Evolutionary conservation across 1,140 invertebrate genomes (phyloP), one percentile per base, ranked within the genome.

Genomic region (Sycophila sp.): DNA sequence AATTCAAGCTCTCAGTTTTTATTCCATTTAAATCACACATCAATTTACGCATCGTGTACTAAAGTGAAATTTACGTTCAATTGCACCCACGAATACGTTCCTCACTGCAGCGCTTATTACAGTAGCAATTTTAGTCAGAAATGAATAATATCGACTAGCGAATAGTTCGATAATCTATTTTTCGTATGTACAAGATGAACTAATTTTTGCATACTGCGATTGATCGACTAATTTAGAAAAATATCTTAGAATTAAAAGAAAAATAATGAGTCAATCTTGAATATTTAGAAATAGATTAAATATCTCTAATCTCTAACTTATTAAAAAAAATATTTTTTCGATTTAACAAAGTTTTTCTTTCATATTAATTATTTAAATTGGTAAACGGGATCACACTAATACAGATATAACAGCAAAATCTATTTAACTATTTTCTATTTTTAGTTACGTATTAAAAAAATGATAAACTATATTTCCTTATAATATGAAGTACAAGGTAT

Each of bases 91-190:
- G n/a, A n/a, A n/a, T n/a, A n/a, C n/a, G n/a, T 49, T 6, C 51
- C 19, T 64, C 7, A 4, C 2, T 49, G 40, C 42, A n/a, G n/a
- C 28, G 47, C 6, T 30, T 32, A 49, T 63, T 32, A 19, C 10
- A 2, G 5, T 64, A 45, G 1, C 13, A 19, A 45, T 45, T 15
- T 45, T 26, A 36, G 8, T 47, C 24, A 42, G 5, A 30, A 45
- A 15, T 28, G 38, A 13, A 42, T 40, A 10, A 73, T 24, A 64
- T 68, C 55, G 7, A 51, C 22, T 62, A 73, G 26, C 36, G 45
- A 47, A 30, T 69, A 76, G 58, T 47, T 63, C 38, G 47, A 74
- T 59, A 69, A 26, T 58, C 67, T 77, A 76, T 74, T 69, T 71
- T 71, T 74, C 74, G 34, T 58, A 66, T 47, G 19, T 30, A 22